Conservation (phyloP, 2,797 vertebrate species). For the Margarornis squamiger region DNA sequence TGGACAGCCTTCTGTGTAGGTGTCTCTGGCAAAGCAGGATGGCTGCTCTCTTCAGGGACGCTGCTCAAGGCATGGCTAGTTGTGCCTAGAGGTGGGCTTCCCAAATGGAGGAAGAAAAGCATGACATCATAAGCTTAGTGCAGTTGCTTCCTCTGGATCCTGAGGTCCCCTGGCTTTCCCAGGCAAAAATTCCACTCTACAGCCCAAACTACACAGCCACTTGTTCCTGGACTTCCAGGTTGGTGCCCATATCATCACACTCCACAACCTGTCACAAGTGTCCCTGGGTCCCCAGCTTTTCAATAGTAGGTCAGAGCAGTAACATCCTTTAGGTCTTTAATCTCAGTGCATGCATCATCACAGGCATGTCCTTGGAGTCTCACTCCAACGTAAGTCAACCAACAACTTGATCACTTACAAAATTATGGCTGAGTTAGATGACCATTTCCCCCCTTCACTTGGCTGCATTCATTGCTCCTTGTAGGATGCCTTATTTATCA, state of each 20-base stretch:
- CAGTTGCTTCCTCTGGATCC: neutral
- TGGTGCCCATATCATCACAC: neutral
- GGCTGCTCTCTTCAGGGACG: neutral
- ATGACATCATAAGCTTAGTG: neutral
- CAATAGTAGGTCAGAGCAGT: neutral
- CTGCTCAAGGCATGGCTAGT: neutral
- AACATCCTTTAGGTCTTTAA: neutral
- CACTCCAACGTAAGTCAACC: neutral
- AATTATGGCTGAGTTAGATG: neutral
- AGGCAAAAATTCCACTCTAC: neutral
- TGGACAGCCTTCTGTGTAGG: neutral
- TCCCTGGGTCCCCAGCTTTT: neutral
- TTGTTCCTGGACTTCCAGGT: neutral
- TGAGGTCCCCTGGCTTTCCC: neutral
- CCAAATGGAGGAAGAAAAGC: neutral
- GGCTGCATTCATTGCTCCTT: neutral
- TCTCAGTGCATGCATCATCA: neutral
- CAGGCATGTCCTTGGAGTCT: neutral
- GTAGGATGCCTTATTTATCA: neutral
- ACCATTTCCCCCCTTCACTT: neutral
- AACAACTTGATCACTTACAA: neutral
- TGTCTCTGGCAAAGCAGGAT: neutral
- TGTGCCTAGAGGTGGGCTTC: neutral
- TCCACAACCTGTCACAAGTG: neutral
- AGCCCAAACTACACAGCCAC: neutral